Percentiles rank a stretch among this genome's conserved stretches.
phyloP scores from a whole-genome alignment of 2,888 invertebrate genomes.

The Sympetrum striolatum region DNA sequence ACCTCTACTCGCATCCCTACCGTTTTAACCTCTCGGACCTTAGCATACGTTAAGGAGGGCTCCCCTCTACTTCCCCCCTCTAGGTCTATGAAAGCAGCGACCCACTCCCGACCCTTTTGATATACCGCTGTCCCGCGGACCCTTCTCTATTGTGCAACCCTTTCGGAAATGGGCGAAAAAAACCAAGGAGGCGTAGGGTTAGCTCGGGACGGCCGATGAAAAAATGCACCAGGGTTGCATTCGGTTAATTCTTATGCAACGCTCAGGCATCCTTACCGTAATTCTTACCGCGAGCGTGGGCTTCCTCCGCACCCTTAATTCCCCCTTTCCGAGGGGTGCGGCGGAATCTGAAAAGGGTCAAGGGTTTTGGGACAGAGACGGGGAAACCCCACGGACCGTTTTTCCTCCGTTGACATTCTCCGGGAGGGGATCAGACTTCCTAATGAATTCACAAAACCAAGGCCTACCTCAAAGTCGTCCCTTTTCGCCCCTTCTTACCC shows the following conservation, averaged over 20 bases:
- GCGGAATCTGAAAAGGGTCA: background rate
- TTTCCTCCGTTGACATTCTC: background rate
- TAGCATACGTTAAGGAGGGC: background rate
- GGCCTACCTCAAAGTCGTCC: conserved; percentile 33
- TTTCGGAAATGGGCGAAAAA: background rate
- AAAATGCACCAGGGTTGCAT: background rate
- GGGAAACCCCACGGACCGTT: background rate
- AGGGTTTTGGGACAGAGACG: background rate
- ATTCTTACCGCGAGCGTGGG: background rate
- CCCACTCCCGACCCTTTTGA: background rate
- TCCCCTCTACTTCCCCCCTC: background rate
- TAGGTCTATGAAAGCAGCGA: background rate
- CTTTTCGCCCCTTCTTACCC: background rate
- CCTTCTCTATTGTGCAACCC: background rate
- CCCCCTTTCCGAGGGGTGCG: background rate
- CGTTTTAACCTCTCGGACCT: background rate
- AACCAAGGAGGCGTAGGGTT: background rate
- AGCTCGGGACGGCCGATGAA: background rate
- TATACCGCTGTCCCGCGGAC: background rate
- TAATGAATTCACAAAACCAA: conserved; percentile 28
- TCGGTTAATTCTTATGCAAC: background rate
- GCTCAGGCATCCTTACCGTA: background rate
- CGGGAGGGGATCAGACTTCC: conserved; percentile 10
- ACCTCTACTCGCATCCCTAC: background rate
- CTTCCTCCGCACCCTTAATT: background rate